Evolutionary conservation across 2,797 vertebrate species (phyloP).

Genomic region (Notamacropus eugenii): DNA sequence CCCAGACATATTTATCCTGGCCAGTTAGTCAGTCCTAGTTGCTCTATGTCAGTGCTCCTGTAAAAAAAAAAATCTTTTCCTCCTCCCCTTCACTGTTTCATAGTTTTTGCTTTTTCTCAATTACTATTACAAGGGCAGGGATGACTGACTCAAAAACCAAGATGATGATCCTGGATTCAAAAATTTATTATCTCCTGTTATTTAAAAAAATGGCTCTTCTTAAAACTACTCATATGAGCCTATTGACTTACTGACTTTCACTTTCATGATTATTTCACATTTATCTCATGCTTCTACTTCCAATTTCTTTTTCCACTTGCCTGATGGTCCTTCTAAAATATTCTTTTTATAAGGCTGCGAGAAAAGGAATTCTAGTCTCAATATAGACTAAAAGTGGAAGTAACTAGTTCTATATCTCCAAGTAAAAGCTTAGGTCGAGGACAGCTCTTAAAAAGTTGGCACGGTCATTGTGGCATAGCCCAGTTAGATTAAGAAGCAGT

Average conservation of each 20-base stretch:
- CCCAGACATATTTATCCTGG: conserved; percentile 50
- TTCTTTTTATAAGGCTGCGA: neutral
- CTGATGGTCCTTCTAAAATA: neutral
- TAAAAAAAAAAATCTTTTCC: conserved; percentile 3
- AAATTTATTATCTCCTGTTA: conserved; percentile 6
- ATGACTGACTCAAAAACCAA: conserved; percentile 42
- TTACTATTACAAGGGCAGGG: neutral
- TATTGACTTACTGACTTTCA: conserved; percentile 24
- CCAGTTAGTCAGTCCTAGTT: conserved; percentile 28
- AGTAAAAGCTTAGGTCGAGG: neutral
- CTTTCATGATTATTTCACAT: conserved; percentile 8
- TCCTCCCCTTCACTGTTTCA: neutral
- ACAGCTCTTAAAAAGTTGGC: neutral
- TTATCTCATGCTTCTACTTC: neutral
- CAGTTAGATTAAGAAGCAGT: neutral
- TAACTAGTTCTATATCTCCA: neutral
- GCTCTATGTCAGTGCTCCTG: neutral
- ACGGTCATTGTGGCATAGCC: neutral
- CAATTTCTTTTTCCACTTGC: neutral
- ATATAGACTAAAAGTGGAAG: neutral
- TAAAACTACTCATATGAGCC: neutral
- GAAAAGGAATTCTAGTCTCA: neutral
- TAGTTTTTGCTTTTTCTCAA: conserved; percentile 22
- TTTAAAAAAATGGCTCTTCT: conserved; percentile 16
- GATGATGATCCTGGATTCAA: neutral